These are phyloP conservation scores for Idris sp. DNA, from an alignment of 1,140 invertebrate species.

Conservation along the genomic window DNA sequence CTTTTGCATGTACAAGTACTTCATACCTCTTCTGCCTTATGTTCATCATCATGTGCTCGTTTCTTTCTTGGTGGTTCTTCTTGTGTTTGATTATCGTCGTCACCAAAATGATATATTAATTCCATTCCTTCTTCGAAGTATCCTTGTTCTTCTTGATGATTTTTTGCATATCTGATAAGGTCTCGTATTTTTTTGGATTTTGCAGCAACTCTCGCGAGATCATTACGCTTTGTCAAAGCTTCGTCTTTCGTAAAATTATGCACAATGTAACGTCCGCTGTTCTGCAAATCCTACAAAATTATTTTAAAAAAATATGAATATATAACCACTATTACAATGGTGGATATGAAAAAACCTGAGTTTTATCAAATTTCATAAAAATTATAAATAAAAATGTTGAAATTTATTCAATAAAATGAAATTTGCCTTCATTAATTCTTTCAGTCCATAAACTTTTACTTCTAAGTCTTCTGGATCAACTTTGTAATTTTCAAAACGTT, in stretches of 20 bases:
- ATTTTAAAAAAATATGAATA: too few species aligned
- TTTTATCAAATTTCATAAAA: too few species aligned
- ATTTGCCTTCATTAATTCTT: slow-evolving; percentile 67
- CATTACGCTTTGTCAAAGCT: slow-evolving; percentile 70
- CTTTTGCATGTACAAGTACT: slow-evolving; percentile 34
- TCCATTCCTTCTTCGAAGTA: slow-evolving; percentile 76
- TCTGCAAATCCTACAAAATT: slow-evolving; percentile 69
- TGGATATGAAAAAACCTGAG: too few species aligned
- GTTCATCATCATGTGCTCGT: slow-evolving; percentile 66
- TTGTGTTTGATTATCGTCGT: slow-evolving; percentile 50
- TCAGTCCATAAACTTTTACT: slow-evolving; percentile 64
- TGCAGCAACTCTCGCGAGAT: slow-evolving; percentile 62
- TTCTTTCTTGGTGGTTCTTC: slow-evolving; percentile 65
- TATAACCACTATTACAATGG: too few species aligned
- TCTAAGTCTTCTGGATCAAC: slow-evolving; percentile 49
- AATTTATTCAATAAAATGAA: too few species aligned
- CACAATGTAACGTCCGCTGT: slow-evolving; percentile 66
- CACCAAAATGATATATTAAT: slow-evolving; percentile 74
- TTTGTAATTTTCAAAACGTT: slow-evolving; percentile 67
- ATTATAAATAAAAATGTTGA: too few species aligned
- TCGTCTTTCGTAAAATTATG: slow-evolving; percentile 75
- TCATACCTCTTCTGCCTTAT: slow-evolving; percentile 67
- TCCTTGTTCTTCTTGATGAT: slow-evolving; percentile 73
- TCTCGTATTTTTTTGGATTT: slow-evolving; percentile 69
- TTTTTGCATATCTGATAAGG: slow-evolving; percentile 71